A percentile compares a stretch with the other conserved stretches of the same genome.
phyloP scores from a whole-genome alignment of 23 tunicate species.

The Pegea sp. region DNA sequence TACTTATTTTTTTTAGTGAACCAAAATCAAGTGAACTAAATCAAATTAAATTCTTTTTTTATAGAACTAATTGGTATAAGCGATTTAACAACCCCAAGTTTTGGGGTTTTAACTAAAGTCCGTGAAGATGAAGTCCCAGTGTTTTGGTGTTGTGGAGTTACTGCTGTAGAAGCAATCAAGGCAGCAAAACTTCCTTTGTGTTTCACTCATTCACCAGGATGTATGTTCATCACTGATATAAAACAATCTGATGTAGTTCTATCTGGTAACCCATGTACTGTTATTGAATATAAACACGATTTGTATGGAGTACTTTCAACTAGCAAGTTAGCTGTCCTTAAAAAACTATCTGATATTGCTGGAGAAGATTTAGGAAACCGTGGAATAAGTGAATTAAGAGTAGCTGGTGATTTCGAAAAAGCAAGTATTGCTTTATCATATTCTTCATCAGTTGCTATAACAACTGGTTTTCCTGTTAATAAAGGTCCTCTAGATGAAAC shows the following conservation, averaged over 20 bases:
- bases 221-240: conserved; percentile 61
- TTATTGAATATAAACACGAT: background rate
- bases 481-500: conserved; percentile 75
- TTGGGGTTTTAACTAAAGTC: background rate
- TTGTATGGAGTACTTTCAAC: conserved; percentile 20
- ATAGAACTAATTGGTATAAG: background rate
- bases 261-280: background rate
- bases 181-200: conserved; percentile 25
- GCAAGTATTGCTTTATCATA: conserved; percentile 55
- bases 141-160: conserved; percentile 72
- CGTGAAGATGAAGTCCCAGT: conserved; percentile 48
- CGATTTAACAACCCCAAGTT: background rate
- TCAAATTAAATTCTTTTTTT: background rate
- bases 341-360: background rate
- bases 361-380: conserved; percentile 21
- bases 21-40: background rate
- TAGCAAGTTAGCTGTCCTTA: background rate
- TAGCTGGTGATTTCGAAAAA: conserved; percentile 40
- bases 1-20: background rate
- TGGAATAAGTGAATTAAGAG: conserved; percentile 20
- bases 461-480: conserved; percentile 59
- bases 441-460: conserved; percentile 31
- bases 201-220: conserved; percentile 51
- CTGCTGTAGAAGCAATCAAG: conserved; percentile 27
- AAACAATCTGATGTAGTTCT: conserved; percentile 6